These are phyloP conservation scores for Nysson spinosus DNA, from an alignment of 2,888 invertebrate genomes.

Conservation along the genomic window DNA sequence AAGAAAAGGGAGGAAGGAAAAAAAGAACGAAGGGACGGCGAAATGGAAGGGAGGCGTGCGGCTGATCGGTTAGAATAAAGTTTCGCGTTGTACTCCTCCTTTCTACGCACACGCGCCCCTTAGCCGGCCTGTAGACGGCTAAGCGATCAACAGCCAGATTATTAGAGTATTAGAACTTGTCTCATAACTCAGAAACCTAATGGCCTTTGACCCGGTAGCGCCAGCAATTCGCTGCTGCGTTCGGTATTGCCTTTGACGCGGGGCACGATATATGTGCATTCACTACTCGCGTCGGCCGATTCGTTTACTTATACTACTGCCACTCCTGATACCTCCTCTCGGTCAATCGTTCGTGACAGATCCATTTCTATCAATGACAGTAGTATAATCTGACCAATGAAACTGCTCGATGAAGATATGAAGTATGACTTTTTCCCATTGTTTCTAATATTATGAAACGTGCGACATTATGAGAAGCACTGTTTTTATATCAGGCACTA, in stretches of 20 bases:
- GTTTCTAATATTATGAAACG: too few relatives aligned
- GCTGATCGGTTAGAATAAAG: constrained; percentile 72
- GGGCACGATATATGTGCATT: constrained; percentile 56
- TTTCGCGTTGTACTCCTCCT: constrained; percentile 56
- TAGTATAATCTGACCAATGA: too few relatives aligned
- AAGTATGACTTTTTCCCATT: too few relatives aligned
- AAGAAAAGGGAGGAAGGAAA: constrained; percentile 50
- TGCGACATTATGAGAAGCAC: too few relatives aligned
- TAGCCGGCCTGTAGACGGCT: constrained; percentile 39
- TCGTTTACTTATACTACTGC: too few relatives aligned
- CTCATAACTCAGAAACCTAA: constrained; percentile 75
- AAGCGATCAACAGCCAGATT: constrained; percentile 74
- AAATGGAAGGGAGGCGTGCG: constrained; percentile 67
- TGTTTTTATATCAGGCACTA: too few relatives aligned
- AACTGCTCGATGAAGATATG: too few relatives aligned
- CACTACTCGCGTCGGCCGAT: too few relatives aligned
- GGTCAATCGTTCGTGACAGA: too few relatives aligned
- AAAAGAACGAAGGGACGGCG: constrained; percentile 41
- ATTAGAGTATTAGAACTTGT: constrained; percentile 76
- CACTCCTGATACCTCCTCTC: too few relatives aligned
- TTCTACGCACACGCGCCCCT: constrained; percentile 36
- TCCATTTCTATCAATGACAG: too few relatives aligned
- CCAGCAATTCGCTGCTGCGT: constrained; percentile 50
- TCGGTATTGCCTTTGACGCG: constrained; percentile 71
- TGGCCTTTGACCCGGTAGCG: constrained; percentile 64